phyloP scores from a whole-genome alignment of 1,140 invertebrate species.

The Chelonus insularis region DNA sequence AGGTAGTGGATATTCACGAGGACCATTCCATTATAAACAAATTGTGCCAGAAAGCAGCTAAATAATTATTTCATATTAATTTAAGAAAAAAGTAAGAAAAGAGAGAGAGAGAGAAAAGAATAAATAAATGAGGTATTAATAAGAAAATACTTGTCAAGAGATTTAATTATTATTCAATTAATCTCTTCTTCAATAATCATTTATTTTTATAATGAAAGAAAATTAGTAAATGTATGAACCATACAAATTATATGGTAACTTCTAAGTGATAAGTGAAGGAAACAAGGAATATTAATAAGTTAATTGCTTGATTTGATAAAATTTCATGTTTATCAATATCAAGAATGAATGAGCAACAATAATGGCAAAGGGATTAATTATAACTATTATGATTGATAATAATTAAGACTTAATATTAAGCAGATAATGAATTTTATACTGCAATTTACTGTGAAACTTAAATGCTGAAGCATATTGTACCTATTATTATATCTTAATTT shows the following conservation, averaged over 20 bases:
- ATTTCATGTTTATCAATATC: too few relatives aligned
- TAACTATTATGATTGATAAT: background rate
- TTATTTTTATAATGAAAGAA: too few relatives aligned
- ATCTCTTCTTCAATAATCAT: too few relatives aligned
- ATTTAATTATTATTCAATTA: too few relatives aligned
- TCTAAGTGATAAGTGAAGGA: too few relatives aligned
- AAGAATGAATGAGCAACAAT: background rate
- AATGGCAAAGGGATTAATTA: background rate
- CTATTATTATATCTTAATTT: background rate
- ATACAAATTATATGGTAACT: too few relatives aligned
- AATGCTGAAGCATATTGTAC: background rate
- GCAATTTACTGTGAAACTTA: background rate
- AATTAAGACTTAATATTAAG: background rate
- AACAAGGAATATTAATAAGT: too few relatives aligned
- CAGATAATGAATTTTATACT: background rate
- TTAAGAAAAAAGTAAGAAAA: background rate
- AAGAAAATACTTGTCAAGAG: background rate
- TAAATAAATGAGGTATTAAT: background rate
- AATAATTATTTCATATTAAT: conserved; percentile 25
- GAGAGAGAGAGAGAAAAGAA: background rate
- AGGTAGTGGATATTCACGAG: conserved; percentile 65
- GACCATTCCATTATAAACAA: conserved; percentile 67
- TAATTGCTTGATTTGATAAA: too few relatives aligned
- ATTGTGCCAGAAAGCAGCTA: conserved; percentile 67
- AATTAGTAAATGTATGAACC: too few relatives aligned